Conservation (phyloP, 92 coral and sea anemone genomes). For the Pocillopora grandis region DNA sequence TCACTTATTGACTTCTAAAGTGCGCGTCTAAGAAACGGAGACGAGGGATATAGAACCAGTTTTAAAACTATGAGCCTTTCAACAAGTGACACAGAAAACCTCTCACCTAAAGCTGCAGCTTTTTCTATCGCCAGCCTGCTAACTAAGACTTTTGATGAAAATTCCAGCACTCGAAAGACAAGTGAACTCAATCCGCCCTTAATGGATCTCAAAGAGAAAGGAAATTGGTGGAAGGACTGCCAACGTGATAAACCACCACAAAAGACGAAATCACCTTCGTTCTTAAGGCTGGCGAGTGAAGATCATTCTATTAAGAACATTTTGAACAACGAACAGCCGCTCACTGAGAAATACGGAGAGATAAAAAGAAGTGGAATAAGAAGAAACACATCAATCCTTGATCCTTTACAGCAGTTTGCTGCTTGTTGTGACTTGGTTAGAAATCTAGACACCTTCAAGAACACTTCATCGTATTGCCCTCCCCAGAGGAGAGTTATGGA, state of each 20-base stretch:
- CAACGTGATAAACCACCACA: neutral
- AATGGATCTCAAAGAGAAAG: constrained; percentile 23
- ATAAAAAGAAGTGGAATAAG: neutral
- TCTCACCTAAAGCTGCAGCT: constrained; percentile 86
- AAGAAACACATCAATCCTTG: constrained; percentile 20
- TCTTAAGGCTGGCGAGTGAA: constrained; percentile 1
- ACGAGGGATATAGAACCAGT: neutral
- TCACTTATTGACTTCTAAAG: constrained; percentile 34
- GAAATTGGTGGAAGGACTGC: constrained; percentile 14
- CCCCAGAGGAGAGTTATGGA: constrained; percentile 46
- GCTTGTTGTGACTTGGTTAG: constrained; percentile 74
- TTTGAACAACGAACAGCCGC: constrained; percentile 27
- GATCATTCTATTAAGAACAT: constrained; percentile 55
- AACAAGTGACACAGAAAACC: constrained; percentile 27
- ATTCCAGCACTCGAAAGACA: constrained; percentile 33
- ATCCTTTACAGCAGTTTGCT: constrained; percentile 63
- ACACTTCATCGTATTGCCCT: constrained; percentile 25
- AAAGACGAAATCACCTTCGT: neutral
- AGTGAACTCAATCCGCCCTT: constrained; percentile 30
- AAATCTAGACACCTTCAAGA: constrained; percentile 44
- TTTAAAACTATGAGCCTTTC: constrained; percentile 15
- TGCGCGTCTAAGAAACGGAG: neutral
- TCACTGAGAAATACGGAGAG: constrained; percentile 35
- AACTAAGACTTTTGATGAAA: constrained; percentile 50
- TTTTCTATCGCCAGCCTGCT: constrained; percentile 78